Percentiles rank a stretch among this genome's conserved stretches.
Evolutionary conservation across 2,797 vertebrate species (phyloP).

Genomic region (Centroberyx gerrardi): DNA sequence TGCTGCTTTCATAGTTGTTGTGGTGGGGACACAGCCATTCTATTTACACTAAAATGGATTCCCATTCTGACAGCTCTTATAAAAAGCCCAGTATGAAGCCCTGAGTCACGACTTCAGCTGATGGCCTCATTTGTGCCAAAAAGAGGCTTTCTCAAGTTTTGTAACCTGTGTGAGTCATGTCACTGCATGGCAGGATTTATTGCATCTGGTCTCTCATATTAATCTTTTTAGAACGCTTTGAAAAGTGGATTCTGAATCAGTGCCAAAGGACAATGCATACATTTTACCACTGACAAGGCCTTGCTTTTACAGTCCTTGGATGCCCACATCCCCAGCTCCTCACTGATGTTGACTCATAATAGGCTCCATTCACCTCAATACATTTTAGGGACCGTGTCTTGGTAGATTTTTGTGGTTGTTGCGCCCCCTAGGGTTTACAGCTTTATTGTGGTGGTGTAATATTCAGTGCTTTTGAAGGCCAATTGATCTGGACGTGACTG

Average conservation of each 20-base stretch:
- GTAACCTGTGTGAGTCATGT: conserved; percentile 33
- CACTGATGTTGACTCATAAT: conserved; percentile 30
- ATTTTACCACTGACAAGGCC: conserved; percentile 53
- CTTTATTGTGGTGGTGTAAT: conserved; percentile 47
- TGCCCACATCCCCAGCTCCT: conserved; percentile 31
- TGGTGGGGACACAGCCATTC: neutral
- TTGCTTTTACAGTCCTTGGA: conserved; percentile 46
- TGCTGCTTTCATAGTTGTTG: conserved; percentile 8
- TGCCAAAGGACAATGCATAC: conserved; percentile 52
- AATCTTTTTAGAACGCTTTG: conserved; percentile 46
- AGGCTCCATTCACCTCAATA: conserved; percentile 35
- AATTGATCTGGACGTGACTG: conserved; percentile 70
- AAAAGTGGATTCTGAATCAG: conserved; percentile 54
- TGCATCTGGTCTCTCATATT: conserved; percentile 51
- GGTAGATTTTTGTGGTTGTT: conserved; percentile 29
- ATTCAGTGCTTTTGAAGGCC: conserved; percentile 63
- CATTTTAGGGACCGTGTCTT: conserved; percentile 20
- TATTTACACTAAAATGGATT: conserved; percentile 1
- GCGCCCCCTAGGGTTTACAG: conserved; percentile 39
- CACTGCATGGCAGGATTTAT: conserved; percentile 57
- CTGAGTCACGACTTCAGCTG: conserved; percentile 31
- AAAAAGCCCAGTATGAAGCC: neutral
- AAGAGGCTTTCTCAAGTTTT: conserved; percentile 32
- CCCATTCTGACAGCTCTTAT: neutral
- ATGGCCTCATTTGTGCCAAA: conserved; percentile 39